Base-by-base conservation (phyloP, 2,113 vertebrate species). In the Limnothrissa miodon region DNA sequence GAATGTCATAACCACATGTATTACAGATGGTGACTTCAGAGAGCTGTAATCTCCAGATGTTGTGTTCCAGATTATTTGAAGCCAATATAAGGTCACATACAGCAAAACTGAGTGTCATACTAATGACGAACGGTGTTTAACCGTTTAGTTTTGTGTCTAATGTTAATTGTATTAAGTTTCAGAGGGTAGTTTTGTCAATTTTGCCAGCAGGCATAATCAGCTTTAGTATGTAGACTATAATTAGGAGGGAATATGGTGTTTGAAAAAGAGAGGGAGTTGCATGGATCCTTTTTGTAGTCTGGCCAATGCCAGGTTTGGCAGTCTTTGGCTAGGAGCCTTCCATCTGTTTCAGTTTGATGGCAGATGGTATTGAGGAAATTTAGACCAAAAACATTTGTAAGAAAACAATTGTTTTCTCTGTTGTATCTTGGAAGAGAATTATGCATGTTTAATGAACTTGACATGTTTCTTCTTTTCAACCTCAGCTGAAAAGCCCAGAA, bases 31-130 rank as follows among this genome's bases (percentile, higher is more conserved):
- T 33, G 33, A 36, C 33, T 74, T 33, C 66, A 74, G 11, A 74
- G 66, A 74, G 66, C 66, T 74, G 66, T 74, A 74, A 74, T 74
- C 66, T 74, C 66, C 66, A 74, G 66, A 74, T 74, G 66, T 74
- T 74, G 66, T 15, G 66, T 39, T 15, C 66, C 13, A 74, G 29
- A 74, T 74, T 74, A 74, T 74, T 74, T 33, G 25, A 74, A 8
- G 59, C n/a, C 59, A 62, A 62, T 62, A n/a, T 25, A 0, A 62
- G 59, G 66, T 74, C 66, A 74, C 66, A 70, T 70, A 36, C 1
- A 0, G 66, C 66, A 36, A 25, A 62, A 62, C 59, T 29, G n/a
- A 6, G n/a, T 25, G n/a, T 29, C 4, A 29, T 70, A 29, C 15
- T 70, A 5, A 25, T 59, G 29, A 70, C 25, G 11, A 15, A 2